Base-by-base conservation (phyloP, 2,797 vertebrate species). In the Muraenolepis orangiensis region DNA sequence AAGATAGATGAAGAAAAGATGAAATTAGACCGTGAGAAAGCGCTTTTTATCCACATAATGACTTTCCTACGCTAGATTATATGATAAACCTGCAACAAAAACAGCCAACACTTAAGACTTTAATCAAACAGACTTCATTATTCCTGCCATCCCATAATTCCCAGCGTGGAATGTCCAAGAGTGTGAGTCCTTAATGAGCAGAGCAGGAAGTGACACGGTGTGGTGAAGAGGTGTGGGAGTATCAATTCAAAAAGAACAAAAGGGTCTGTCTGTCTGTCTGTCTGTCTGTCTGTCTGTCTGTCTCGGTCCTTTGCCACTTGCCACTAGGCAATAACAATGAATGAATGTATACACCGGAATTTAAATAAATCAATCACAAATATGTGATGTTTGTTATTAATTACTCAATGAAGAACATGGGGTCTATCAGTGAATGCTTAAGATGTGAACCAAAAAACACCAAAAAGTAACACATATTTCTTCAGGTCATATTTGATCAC, bases 101-200 rank as follows among this genome's bases (percentile, higher is more conserved):
- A 89, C 76, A 79, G 84, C 83, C 74, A 79, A 86, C 90, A 89
- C 87, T 77, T 83, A 46, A n/a, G 77, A 87, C 85, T 89, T 85
- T 83, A 86, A 90, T 90, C 86, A 84, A 81, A 78, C 76, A 87
- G 87, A 84, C 51, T 76, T 67, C 0, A 51, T 3, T 28, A 30
- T 14, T 29, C 79, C 69, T 42, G 28, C 32, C 73, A 82, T 57
- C 70, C 75, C 78, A 74, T 71, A 78, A 85, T 80, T 74, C 42
- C 77, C 26, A 30, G 79, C 86, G 80, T 0, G 3, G 70, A 80
- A 80, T 66, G 64, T 87, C 86, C 83, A 23, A 0, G 76, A 78
- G 83, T 79, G 28, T 67, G 70, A 84, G 80, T 84, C 80, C 66
- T 73, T 87, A 87, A 89, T 88, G 85, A 86, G 82, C 3, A 80